Percentiles rank a stretch among this genome's conserved stretches.
Conservation (phyloP, 2,797 vertebrate species). For the Huso huso region DNA sequence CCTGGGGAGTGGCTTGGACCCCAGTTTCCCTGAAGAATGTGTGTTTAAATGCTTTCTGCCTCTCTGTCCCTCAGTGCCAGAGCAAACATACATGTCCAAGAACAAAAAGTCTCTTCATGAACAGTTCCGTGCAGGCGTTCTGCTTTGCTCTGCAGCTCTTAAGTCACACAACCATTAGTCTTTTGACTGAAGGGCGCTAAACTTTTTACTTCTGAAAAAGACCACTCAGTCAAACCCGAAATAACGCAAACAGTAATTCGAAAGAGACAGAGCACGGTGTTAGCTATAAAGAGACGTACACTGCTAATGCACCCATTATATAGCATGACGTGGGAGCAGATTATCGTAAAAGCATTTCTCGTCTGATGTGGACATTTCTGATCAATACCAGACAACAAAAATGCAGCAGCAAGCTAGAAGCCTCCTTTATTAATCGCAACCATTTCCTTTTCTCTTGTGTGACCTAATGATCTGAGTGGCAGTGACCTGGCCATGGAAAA, state of each 20-base stretch:
- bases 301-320: constrained; percentile 68
- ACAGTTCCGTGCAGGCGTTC: no score
- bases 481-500: constrained; percentile 20
- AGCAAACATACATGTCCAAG: not conserved
- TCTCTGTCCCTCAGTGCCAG: not conserved
- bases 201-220: not conserved
- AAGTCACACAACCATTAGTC: not conserved
- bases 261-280: constrained; percentile 64
- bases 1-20: not conserved
- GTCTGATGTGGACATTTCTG: constrained; percentile 61
- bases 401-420: constrained; percentile 37
- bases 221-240: not conserved
- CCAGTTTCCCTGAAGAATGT: not conserved
- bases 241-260: constrained; percentile 64
- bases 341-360: constrained; percentile 72
- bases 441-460: constrained; percentile 10
- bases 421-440: constrained; percentile 41
- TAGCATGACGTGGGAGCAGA: constrained; percentile 45
- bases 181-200: not conserved
- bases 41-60: not conserved
- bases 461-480: constrained; percentile 18
- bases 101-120: no score
- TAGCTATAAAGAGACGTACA: constrained; percentile 51
- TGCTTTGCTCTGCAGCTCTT: not conserved
- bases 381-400: constrained; percentile 64